These are phyloP conservation scores for Hirudinaria manillensis DNA, from an alignment of 2,888 invertebrate species.

Conservation along the genomic window DNA sequence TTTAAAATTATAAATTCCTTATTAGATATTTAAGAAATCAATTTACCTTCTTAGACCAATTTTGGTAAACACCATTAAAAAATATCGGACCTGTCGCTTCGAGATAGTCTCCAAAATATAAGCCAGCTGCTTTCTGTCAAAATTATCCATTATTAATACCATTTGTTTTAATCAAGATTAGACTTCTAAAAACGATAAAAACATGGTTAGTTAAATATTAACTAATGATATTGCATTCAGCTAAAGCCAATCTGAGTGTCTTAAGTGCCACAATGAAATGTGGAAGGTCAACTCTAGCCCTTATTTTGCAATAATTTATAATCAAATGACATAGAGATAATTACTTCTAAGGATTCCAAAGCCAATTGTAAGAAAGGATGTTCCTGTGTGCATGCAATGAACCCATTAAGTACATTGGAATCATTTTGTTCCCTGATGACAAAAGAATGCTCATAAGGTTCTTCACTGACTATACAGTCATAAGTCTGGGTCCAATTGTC, in stretches of 20 bases:
- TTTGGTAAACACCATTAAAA: slow-evolving; percentile 32
- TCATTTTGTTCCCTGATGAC: slow-evolving; percentile 33
- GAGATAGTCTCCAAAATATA: slow-evolving; percentile 36
- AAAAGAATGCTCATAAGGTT: slow-evolving; percentile 38
- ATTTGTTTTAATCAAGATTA: not conserved
- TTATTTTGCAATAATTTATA: too few species aligned
- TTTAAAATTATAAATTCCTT: too few species aligned
- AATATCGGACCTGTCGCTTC: slow-evolving; percentile 38
- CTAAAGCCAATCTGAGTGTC: too few species aligned
- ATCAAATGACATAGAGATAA: too few species aligned
- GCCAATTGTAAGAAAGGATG: slow-evolving; percentile 38
- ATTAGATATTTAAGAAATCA: too few species aligned
- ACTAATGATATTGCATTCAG: too few species aligned
- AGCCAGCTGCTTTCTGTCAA: slow-evolving; percentile 29
- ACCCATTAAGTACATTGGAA: slow-evolving; percentile 37
- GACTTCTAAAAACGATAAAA: too few species aligned
- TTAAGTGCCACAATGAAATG: too few species aligned
- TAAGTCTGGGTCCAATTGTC: slow-evolving; percentile 35
- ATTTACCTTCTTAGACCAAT: slow-evolving; percentile 8
- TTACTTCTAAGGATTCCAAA: slow-evolving; percentile 33
- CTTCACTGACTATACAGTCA: slow-evolving; percentile 38
- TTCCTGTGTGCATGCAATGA: slow-evolving; percentile 36
- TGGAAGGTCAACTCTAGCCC: too few species aligned
- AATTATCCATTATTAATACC: not conserved
- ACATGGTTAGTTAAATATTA: too few species aligned